These are phyloP conservation scores for Siniperca obscura DNA, from an alignment of 2,797 vertebrate genomes.

Conservation along the genomic window DNA sequence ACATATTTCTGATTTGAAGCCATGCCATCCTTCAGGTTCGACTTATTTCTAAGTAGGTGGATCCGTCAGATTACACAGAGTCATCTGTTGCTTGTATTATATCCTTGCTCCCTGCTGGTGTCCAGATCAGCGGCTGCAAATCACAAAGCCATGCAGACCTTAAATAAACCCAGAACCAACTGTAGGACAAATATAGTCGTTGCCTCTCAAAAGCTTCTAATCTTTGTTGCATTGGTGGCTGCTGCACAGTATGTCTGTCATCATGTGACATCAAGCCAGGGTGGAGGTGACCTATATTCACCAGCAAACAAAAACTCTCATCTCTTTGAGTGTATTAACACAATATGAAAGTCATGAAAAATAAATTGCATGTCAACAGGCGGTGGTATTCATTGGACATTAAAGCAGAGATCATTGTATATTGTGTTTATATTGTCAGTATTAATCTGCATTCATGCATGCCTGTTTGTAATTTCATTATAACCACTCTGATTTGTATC, in stretches of 20 bases:
- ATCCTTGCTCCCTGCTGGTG: constrained; percentile 42
- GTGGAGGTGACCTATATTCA: constrained; percentile 75
- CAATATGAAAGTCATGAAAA: constrained; percentile 52
- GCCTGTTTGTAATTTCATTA: constrained; percentile 41
- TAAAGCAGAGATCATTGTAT: constrained; percentile 48
- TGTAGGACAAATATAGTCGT: constrained; percentile 54
- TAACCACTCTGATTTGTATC: constrained; percentile 39
- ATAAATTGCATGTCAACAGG: constrained; percentile 55
- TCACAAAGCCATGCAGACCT: constrained; percentile 57
- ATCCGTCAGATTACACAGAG: constrained; percentile 56
- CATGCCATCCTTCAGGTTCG: constrained; percentile 39
- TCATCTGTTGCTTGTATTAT: constrained; percentile 57
- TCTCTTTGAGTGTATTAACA: constrained; percentile 47
- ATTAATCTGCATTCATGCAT: constrained; percentile 30
- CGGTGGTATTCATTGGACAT: constrained; percentile 26
- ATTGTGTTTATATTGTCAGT: constrained; percentile 24
- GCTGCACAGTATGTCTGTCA: constrained; percentile 57
- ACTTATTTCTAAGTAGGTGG: constrained; percentile 54
- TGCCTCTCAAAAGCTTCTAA: constrained; percentile 57
- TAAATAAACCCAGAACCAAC: constrained; percentile 67
- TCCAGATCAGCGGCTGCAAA: constrained; percentile 55
- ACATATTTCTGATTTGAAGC: constrained; percentile 33
- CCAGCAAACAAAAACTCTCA: constrained; percentile 56
- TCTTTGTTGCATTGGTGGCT: constrained; percentile 58
- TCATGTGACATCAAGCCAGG: constrained; percentile 59